These are phyloP conservation scores for Phrixothrix hirtus DNA, from an alignment of 2,888 invertebrate genomes.

Conservation along the genomic window DNA sequence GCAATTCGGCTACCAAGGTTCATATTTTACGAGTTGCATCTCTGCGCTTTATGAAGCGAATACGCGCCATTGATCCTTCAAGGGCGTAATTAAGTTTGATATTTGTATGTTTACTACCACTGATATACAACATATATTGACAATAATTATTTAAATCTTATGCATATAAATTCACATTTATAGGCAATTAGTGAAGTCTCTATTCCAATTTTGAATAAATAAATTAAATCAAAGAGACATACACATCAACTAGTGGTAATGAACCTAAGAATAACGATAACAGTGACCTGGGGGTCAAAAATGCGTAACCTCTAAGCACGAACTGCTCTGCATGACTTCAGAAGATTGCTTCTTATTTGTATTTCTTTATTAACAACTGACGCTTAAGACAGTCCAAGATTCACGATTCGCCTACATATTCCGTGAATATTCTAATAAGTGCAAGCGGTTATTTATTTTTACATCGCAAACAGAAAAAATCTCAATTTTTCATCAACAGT, in stretches of 20 bases:
- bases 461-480: not conserved
- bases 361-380: conserved; percentile 23
- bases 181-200: too few species aligned
- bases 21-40: conserved; percentile 51
- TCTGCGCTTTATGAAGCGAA: conserved; percentile 45
- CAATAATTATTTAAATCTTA: too few species aligned
- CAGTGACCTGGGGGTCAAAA: conserved; percentile 26
- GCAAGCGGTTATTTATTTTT: too few species aligned
- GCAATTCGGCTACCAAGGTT: conserved; percentile 44
- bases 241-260: conserved; percentile 7
- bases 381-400: too few species aligned
- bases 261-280: conserved; percentile 3
- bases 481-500: conserved; percentile 18
- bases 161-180: too few species aligned
- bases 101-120: too few species aligned
- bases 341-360: conserved; percentile 22
- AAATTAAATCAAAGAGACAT: too few species aligned
- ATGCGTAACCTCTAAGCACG: conserved; percentile 38
- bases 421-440: too few species aligned
- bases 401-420: too few species aligned
- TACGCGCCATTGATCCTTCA: conserved; percentile 16
- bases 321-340: conserved; percentile 33
- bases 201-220: too few species aligned
- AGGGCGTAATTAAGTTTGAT: conserved; percentile 44
- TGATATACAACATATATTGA: too few species aligned